Base-by-base conservation (phyloP, 2,797 vertebrate species). In the Malacoctenus gilli region DNA sequence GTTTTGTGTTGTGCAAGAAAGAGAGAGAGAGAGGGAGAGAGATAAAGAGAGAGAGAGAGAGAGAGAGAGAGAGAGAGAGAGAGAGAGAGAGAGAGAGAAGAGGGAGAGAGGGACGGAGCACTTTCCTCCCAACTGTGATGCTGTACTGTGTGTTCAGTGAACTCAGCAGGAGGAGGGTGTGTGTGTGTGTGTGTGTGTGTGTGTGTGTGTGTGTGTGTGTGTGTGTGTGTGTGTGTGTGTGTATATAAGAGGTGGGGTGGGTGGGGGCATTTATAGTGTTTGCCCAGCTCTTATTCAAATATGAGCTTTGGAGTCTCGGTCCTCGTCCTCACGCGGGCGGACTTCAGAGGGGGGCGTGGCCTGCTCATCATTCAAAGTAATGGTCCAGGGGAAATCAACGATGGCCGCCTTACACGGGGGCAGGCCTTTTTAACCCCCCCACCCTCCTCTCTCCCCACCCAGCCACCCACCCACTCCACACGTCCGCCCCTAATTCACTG, bases 291-390 rank as follows among this genome's bases (percentile, higher is more conserved):
- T 86, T 86, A 71, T 72, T 87, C 82, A 88, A 88, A 89, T 83
- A 89, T 86, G 87, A 87, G 84, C 87, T 89, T 87, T 87, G 85
- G 84, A 88, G 76, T 70, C 65, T 51, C 39, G 12, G 67, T 70
- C 71, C 67, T 58, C 35, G 57, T 59, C 54, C 20, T 47, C 71
- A 57, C 65, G 55, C 16, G 16, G 56, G 63, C 51, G 4, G 21
- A 55, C 59, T 68, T 61, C 46, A 10, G 66, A 19, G 69, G 50
- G 50, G 65, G 80, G 71, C 8, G 68, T 72, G 75, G 61, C 59
- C 1, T 32, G 5, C 47, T 75, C 72, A 57, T 84, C 79, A 68
- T 63, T 71, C 61, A 66, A 50, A 58, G 70, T 65, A 80, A 80
- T 62, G 68, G 75, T 48, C 53, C 25, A 28, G 20, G n/a, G 47